A percentile compares a stretch with the other conserved stretches of the same genome.
Evolutionary conservation across 2,888 invertebrate genomes (phyloP).

Genomic region (Lochmaea crataegi): DNA sequence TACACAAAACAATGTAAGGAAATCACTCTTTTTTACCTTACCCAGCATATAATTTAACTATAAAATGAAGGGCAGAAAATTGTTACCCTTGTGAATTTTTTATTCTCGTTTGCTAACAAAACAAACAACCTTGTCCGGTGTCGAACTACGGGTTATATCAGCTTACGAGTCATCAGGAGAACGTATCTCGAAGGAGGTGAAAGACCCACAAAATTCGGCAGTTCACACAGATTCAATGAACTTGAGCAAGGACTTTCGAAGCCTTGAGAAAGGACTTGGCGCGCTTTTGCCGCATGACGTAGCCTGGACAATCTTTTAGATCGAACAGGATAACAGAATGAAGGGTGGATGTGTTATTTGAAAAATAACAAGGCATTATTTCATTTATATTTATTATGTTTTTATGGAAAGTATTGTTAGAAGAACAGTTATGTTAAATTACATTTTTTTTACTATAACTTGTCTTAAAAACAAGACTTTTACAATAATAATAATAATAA

Average conservation of each 20-base stretch:
- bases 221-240: constrained; percentile 2
- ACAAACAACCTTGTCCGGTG: not conserved
- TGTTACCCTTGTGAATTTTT: not conserved
- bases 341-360: not conserved
- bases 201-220: not conserved
- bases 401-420: not conserved
- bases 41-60: no score
- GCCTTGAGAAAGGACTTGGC: constrained; percentile 10
- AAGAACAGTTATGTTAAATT: not conserved
- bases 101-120: not conserved
- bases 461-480: no score
- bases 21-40: no score
- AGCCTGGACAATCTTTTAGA: not conserved
- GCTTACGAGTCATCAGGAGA: not conserved
- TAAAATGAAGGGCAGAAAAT: no score
- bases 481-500: no score
- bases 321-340: not conserved
- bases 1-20: no score
- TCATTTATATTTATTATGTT: not conserved
- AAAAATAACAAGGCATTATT: not conserved
- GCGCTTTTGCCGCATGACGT: constrained; percentile 2
- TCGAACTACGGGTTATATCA: not conserved
- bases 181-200: not conserved
- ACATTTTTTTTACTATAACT: no score
- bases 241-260: not conserved